Conservation (phyloP, 2,113 vertebrate genomes). For the Notothenia rossii region DNA sequence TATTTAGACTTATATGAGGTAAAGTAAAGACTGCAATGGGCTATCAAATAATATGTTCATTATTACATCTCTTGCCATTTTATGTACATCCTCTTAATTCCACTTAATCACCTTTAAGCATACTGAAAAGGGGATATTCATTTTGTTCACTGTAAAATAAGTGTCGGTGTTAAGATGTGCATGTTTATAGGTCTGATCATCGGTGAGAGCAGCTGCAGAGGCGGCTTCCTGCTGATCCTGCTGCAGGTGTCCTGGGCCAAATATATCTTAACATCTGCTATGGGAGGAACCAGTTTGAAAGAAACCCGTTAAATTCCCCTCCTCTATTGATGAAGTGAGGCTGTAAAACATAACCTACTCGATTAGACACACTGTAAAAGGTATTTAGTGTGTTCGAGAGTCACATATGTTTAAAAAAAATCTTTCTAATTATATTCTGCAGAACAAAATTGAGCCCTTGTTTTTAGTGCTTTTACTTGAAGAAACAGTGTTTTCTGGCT, state of each 20-base stretch:
- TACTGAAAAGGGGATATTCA: neutral
- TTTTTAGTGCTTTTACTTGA: no score
- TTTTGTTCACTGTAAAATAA: neutral
- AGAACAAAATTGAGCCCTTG: no score
- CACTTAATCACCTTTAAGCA: neutral
- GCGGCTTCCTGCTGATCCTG: conserved; percentile 48
- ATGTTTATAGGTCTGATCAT: neutral
- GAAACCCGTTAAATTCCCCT: neutral
- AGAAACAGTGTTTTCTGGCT: neutral
- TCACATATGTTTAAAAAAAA: neutral
- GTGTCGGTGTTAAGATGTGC: neutral
- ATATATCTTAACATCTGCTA: conserved; percentile 58
- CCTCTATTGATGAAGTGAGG: conserved; percentile 9
- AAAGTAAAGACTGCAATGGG: conserved; percentile 1
- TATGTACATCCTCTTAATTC: neutral
- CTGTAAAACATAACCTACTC: neutral
- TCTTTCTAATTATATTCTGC: no score
- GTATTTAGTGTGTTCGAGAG: neutral
- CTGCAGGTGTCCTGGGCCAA: conserved; percentile 54
- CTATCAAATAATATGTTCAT: conserved; percentile 1
- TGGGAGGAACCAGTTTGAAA: conserved; percentile 23
- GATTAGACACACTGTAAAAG: neutral
- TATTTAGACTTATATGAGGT: neutral
- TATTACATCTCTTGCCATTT: neutral
- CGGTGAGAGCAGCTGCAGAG: conserved; percentile 30